A percentile compares a stretch with the other conserved stretches of the same genome.
phyloP scores from a whole-genome alignment of 2,888 invertebrate genomes.

The Synergus umbraculus region DNA sequence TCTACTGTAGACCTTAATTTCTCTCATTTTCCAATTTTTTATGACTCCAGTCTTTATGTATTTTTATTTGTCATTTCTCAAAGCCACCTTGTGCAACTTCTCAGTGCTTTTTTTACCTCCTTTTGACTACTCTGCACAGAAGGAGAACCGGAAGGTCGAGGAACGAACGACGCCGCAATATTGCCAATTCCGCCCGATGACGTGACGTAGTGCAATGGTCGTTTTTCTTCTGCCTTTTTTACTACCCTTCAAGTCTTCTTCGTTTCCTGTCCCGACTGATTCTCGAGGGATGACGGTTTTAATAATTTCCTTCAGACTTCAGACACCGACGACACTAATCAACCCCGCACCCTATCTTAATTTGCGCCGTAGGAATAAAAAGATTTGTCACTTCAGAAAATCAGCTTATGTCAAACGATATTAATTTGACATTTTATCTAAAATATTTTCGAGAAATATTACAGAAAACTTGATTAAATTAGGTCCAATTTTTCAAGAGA shows the following conservation, averaged over 20 bases:
- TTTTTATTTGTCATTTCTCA: not conserved
- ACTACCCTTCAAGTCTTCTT: conserved; percentile 7
- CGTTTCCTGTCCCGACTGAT: not conserved
- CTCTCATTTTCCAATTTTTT: not conserved
- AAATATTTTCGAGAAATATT: not conserved
- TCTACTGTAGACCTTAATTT: no score
- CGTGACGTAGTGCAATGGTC: not conserved
- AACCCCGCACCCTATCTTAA: not conserved
- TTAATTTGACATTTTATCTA: not conserved
- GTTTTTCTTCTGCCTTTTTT: conserved; percentile 1
- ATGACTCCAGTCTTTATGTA: not conserved
- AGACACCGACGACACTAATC: not conserved
- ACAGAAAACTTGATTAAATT: no score
- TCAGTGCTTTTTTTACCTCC: not conserved
- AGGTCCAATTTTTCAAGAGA: not conserved
- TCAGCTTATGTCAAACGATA: not conserved
- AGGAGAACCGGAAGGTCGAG: not conserved
- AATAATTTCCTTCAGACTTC: conserved; percentile 7
- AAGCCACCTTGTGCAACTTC: not conserved
- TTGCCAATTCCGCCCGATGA: conserved; percentile 7
- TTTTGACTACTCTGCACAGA: not conserved
- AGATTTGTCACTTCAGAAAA: not conserved
- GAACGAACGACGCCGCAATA: conserved; percentile 11
- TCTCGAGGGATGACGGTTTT: conserved; percentile 1
- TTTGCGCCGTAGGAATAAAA: not conserved